Base-by-base conservation (phyloP, 2,113 vertebrate species). In the Cyprinodon tularosa region DNA sequence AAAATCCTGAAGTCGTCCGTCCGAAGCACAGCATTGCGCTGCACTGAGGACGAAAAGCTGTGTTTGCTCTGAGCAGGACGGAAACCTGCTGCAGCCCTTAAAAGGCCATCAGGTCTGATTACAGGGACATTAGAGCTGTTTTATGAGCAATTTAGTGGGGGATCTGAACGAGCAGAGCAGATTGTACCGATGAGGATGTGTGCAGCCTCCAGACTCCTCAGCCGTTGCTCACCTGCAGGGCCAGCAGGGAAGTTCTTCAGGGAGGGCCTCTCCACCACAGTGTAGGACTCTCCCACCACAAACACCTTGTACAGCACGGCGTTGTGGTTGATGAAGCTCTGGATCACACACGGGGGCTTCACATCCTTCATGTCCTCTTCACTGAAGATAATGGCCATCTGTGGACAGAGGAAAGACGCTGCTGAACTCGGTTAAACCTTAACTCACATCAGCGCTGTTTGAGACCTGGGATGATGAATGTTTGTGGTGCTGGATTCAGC, bases 381-480 rank as follows among this genome's bases (percentile, higher is more conserved):
- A 72, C 96, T 98, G 91, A 99, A 99, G 90, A 99, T 96, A 57
- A 99, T 99, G 9, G 98, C 96, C 98, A 99, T 99, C 98, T 99
- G 92, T 13, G 85, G 44, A 80, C 37, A 67, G 65, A 12, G 68
- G 17, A 13, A 44, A 36, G 20, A 42, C 9, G 42, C 9, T 42
- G 42, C 42, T 42, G 42, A 29, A 29, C 29, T 42, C 9, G 6
- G 15, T 53, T 20, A 17, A 53, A 53, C 15, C 48, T 8, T 14
- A 53, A 20, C 48, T 17, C 4, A 15, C 15, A 15, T 53, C 48
- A 53, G 14, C 1, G 47, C 47, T 50, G 47, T 17, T 50, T 3
- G 47, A 29, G 29, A 29, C 29, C 29, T 29, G 29, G 29, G 29
- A 29, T 29, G 29, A 29, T 40, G 59, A 22, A 36, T 76, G 74